phyloP scores from a whole-genome alignment of 1,140 invertebrate genomes.

The Drosophila nebulosa region DNA sequence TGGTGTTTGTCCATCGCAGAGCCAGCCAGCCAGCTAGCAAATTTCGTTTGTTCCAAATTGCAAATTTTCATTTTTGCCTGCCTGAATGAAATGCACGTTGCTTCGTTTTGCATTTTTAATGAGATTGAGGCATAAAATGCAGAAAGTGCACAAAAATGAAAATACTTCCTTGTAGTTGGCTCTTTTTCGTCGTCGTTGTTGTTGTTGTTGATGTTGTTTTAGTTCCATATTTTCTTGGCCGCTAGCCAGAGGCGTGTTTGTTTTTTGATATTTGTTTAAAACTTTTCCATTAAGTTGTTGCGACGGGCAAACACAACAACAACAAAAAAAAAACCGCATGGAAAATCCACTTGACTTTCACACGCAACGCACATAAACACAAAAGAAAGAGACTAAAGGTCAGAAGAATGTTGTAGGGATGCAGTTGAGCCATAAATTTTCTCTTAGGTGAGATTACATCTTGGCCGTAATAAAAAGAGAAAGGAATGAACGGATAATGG shows the following conservation, averaged over 20 bases:
- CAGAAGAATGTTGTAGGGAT: conserved; percentile 25
- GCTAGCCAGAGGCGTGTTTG: conserved; percentile 39
- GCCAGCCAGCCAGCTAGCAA: too few species aligned
- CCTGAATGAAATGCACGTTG: conserved; percentile 38
- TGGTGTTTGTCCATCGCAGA: conserved; percentile 9
- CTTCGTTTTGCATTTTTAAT: conserved; percentile 57
- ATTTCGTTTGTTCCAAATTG: conserved; percentile 67
- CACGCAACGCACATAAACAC: conserved; percentile 16
- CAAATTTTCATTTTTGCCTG: conserved; percentile 54
- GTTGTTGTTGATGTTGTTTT: conserved; percentile 1
- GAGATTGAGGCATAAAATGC: conserved; percentile 33
- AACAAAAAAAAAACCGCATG: conserved; percentile 23
- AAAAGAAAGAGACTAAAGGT: conserved; percentile 38
- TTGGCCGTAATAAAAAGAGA: conserved; percentile 10
- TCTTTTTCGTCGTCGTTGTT: conserved; percentile 32
- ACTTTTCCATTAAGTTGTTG: conserved; percentile 6
- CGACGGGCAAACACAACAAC: conserved; percentile 18
- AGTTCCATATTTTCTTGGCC: conserved; percentile 45
- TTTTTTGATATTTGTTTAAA: conserved; percentile 17
- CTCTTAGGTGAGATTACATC: neutral
- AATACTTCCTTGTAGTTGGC: conserved; percentile 54
- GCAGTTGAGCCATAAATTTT: conserved; percentile 37
- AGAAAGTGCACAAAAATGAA: conserved; percentile 23
- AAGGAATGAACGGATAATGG: conserved; percentile 21
- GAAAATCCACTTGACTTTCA: conserved; percentile 64